Evolutionary conservation across 1,140 invertebrate species (phyloP), one percentile per base, ranked within the genome.

Genomic region (Parasteatoda tepidariorum): DNA sequence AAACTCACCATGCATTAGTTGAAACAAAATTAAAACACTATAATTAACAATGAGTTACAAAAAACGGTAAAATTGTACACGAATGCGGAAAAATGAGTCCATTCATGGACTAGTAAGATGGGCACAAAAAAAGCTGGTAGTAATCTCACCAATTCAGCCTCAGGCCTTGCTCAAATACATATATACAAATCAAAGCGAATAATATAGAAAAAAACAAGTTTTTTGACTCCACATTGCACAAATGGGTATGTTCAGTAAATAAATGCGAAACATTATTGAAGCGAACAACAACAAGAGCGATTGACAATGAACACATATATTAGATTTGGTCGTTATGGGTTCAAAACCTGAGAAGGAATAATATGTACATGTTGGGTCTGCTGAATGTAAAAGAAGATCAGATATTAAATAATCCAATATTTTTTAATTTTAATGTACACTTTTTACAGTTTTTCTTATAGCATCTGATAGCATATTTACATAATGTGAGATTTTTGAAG

Each of bases 271-370:
- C 66, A 48, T 79, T 55, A 54, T 26, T 76, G 31, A 61, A 82
- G 38, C 38, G 71, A 68, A 48, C 71, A 68, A 82, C 15, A 57
- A 22, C n/a, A 61, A 67, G 70, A 67, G 68, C 54, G 31, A 82
- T 82, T 59, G 70, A 82, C 78, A 82, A 82, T 82, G 78, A 82
- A 82, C 66, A 71, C 78, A 71, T 28, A 79, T 30, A 70, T 41
- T 70, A 82, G 30, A 57, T 62, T 70, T 70, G 54, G 78, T 82
- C 55, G 70, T 15, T 68, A 68, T 68, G 54, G 30, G 68, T 68
- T 79, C 76, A 82, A 82, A 82, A 41, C 78, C 31, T 28, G 54
- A 41, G 31, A 70, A 71, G 55, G n/a, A 26, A 31, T 6, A 70
- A 82, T 82, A n/a, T 70, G 71, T 55, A 82, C 11, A 61, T 66